Evolutionary conservation across 2,888 invertebrate genomes (phyloP), one percentile per base, ranked within the genome.

Genomic region (Hirtodrosophila cameraria): DNA sequence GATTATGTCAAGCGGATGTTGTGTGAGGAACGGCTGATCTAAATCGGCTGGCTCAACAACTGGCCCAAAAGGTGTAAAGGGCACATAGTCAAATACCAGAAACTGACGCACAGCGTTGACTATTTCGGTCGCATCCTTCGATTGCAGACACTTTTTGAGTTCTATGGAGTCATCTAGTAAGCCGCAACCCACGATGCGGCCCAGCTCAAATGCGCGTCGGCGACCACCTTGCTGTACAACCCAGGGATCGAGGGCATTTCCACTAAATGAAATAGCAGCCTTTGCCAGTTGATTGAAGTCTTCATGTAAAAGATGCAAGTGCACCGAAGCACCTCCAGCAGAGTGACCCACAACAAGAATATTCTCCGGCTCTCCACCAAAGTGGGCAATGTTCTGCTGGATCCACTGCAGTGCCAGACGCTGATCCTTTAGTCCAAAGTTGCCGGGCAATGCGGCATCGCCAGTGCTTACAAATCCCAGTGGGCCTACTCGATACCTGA

Each of bases 391-490:
- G 13, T 79, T 66, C 3, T 41, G 6, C 27, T 54, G 74, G 1
- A 85, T 66, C 79, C 79, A 79, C 1, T 55, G 49, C 11, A 79
- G 16, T 0, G 65, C 79, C 13, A 79, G 27, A 0, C 86, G 71
- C 12, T 79, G 86, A 59, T 79, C 79, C 6, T 79, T 79, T 0
- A 79, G 20, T 1, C 67, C 79, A 18, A 45, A 68, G 39, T 79
- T 79, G 0, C 79, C 79, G 0, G 96, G 94, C 0, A 94, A 91
- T 0, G 92, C 85, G 0, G 93, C 92, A 71, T 96, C 95, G 27
- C 94, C 95, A 0, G 95, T 95, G 84, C 94, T 95, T 0, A 95
- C 90, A 88, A 96, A 96, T 39, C 96, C 95, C 54, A 95, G 84
- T 0, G 94, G 93, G 35, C 95, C 95, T n/a, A 95, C 78, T 38